Evolutionary conservation across 1,140 invertebrate species (phyloP).

Genomic region (Musca vetustissima): DNA sequence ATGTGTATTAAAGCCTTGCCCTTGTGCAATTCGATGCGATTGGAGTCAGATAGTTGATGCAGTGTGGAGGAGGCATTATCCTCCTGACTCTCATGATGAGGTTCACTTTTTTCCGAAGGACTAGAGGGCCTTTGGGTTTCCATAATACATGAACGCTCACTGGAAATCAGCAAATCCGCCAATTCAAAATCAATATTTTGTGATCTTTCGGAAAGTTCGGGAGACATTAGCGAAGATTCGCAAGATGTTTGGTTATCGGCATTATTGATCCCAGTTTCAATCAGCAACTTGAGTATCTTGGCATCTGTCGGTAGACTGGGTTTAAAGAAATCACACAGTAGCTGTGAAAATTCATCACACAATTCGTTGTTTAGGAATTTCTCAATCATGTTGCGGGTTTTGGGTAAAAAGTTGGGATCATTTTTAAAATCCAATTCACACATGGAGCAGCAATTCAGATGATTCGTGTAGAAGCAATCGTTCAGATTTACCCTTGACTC

Average conservation of each 20-base stretch:
- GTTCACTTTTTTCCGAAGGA: slow-evolving; percentile 52
- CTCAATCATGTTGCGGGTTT: slow-evolving; percentile 48
- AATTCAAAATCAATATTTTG: slow-evolving; percentile 55
- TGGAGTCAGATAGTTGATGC: slow-evolving; percentile 51
- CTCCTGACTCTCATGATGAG: slow-evolving; percentile 48
- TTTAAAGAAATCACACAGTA: slow-evolving; percentile 57
- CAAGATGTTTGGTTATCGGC: slow-evolving; percentile 48
- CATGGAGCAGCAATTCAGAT: slow-evolving; percentile 50
- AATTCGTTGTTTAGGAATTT: slow-evolving; percentile 48
- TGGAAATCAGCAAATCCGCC: slow-evolving; percentile 50
- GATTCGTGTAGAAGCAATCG: slow-evolving; percentile 54
- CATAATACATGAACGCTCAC: slow-evolving; percentile 49
- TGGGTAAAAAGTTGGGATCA: slow-evolving; percentile 48
- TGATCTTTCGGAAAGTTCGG: slow-evolving; percentile 51
- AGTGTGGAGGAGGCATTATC: slow-evolving; percentile 49
- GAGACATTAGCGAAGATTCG: slow-evolving; percentile 53
- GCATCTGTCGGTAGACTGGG: slow-evolving; percentile 62
- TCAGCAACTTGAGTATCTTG: slow-evolving; percentile 65
- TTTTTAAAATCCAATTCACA: slow-evolving; percentile 53
- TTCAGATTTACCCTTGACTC: slow-evolving; percentile 52
- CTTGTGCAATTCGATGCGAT: slow-evolving; percentile 60
- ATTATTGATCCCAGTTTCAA: slow-evolving; percentile 64
- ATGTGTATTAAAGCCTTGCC: slow-evolving; percentile 74
- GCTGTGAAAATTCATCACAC: slow-evolving; percentile 47
- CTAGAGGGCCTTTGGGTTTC: slow-evolving; percentile 51